These are phyloP conservation scores for Planococcus citri DNA, from an alignment of 1,140 invertebrate genomes.

Conservation along the genomic window DNA sequence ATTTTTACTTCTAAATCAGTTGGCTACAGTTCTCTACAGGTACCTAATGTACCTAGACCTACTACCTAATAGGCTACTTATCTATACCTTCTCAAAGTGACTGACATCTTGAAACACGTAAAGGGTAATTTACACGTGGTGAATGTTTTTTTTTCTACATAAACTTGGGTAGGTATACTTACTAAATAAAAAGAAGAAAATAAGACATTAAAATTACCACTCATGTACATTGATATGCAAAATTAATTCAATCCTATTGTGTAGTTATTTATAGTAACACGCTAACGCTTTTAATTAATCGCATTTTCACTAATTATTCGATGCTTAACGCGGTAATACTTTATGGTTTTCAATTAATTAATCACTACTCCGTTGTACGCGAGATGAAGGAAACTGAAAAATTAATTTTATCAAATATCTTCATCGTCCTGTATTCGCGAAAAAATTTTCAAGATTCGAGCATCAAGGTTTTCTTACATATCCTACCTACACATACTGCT, in stretches of 20 bases:
- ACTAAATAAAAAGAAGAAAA: neutral
- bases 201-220: neutral
- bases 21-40: no score
- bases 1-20: neutral
- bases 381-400: neutral
- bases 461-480: neutral
- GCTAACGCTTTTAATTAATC: neutral
- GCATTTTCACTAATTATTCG: neutral
- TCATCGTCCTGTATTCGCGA: neutral
- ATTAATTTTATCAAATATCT: neutral
- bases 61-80: no score
- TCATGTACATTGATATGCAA: neutral
- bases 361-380: neutral
- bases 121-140: neutral
- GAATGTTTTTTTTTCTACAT: neutral
- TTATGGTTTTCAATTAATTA: neutral
- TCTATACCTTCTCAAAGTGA: neutral
- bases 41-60: no score
- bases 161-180: neutral
- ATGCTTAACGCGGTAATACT: neutral
- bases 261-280: neutral
- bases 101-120: neutral
- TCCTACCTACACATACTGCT: no score
- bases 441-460: neutral
- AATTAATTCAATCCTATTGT: neutral